Evolutionary conservation across 1,140 invertebrate species (phyloP), one percentile per base, ranked within the genome.

Genomic region (Nilaparvata lugens): DNA sequence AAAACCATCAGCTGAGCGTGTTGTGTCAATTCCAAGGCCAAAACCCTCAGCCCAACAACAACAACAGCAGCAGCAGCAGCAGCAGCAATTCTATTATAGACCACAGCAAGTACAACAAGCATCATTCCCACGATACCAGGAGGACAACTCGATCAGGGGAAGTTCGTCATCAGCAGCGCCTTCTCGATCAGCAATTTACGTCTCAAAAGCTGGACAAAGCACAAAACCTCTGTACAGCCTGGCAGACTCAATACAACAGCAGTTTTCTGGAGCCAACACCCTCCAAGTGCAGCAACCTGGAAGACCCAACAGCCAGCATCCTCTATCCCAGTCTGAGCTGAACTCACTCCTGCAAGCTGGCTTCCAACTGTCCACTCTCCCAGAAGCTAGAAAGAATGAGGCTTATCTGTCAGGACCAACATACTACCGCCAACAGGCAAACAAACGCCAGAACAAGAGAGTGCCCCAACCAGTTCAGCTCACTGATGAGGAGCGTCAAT

Each of bases 281-380:
- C 31, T 35, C 3, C 25, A 56, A 19, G 1, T 55, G 14, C 38
- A 42, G 51, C 9, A 23, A 35, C 11, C 35, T 42, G 48, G 25
- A 40, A 60, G 19, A 56, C 60, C 24, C 62, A 58, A 13, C 43
- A 56, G 7, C 31, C 62, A 62, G 1, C 52, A 60, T 24, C 16
- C 73, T 1, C 52, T 77, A 1, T 73, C 73, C 0, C 71, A 71
- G 14, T 70, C 71, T 3, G 75, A 77, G 43, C 61, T 77, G 2
- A 67, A 71, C 0, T 69, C 67, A 4, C 53, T 77, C 0, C 71
- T 75, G 19, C 71, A 75, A 31, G 72, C 74, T 5, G 74, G 74
- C 2, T 75, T 74, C 52, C 71, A 69, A 0, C 73, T 76, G 0
- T 73, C 73, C 1, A 72, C 74, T 9, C 67, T 75, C 35, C 68